Evolutionary conservation across 2,797 vertebrate species (phyloP).

Genomic region (Sternotherus odoratus): DNA sequence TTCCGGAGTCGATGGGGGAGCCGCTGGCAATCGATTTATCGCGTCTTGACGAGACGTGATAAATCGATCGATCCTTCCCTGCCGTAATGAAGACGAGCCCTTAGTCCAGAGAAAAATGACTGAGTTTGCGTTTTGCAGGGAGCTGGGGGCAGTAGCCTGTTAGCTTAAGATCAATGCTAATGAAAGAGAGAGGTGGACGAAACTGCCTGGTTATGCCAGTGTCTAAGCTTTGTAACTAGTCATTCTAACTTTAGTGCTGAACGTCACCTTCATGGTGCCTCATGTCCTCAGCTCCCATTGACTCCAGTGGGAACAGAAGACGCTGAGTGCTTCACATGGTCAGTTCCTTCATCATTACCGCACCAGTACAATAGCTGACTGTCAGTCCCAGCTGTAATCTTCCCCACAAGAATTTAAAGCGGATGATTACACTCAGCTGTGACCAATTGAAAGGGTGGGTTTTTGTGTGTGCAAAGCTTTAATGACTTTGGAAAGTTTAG

Average conservation of each 20-base stretch:
- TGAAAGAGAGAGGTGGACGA: background rate
- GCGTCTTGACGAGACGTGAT: no score
- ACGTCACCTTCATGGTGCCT: background rate
- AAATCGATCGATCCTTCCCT: no score
- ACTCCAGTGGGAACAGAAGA: background rate
- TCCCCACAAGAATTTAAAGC: background rate
- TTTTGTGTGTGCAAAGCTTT: background rate
- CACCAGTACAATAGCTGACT: fast-evolving
- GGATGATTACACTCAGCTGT: constrained; percentile 4
- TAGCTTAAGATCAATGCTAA: background rate
- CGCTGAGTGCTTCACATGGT: background rate
- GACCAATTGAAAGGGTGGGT: constrained; percentile 27
- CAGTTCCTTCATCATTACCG: background rate
- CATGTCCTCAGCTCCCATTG: background rate
- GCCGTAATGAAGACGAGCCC: no score
- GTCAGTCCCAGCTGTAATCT: background rate
- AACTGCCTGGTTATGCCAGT: background rate
- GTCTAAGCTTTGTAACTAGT: background rate
- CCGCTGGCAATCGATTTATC: no score
- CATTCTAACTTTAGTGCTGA: background rate
- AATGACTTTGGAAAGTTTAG: fast-evolving
- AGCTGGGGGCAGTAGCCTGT: background rate
- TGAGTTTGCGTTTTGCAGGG: background rate
- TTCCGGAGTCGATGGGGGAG: no score
- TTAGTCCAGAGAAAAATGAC: background rate